phyloP scores from a whole-genome alignment of 2,797 vertebrate species.

The Rachycentron canadum region DNA sequence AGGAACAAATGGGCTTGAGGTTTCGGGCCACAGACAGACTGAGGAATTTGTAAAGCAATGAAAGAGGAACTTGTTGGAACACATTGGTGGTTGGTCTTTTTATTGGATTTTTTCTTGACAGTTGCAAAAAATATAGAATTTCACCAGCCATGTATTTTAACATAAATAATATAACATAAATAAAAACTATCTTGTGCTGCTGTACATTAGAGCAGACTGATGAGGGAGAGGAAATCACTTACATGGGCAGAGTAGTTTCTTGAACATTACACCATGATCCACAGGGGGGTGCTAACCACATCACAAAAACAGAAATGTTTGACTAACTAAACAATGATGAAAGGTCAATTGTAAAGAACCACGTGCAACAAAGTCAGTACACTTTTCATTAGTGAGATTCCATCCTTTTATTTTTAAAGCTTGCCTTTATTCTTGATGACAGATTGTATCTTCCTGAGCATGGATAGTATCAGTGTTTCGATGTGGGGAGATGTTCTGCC shows the following conservation, averaged over 20 bases:
- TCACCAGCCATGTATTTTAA: neutral
- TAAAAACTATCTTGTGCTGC: neutral
- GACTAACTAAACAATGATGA: neutral
- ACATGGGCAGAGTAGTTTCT: neutral
- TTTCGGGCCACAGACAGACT: too few relatives aligned
- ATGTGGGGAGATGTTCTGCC: neutral
- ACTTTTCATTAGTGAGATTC: neutral
- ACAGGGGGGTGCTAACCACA: conserved; percentile 39
- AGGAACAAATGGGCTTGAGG: too few relatives aligned
- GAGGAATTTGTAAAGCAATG: too few relatives aligned
- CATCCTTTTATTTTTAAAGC: neutral
- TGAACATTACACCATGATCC: conserved; percentile 16
- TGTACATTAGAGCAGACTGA: neutral
- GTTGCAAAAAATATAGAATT: neutral
- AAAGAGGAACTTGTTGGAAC: too few relatives aligned
- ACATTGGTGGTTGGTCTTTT: neutral
- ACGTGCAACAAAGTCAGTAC: neutral
- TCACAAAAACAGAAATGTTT: neutral
- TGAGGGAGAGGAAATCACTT: neutral
- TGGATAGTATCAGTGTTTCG: neutral
- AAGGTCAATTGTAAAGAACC: neutral
- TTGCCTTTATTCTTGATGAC: neutral
- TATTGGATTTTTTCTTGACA: too few relatives aligned
- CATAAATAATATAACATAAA: neutral
- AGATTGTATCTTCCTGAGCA: neutral